Evolutionary conservation across 2,888 invertebrate species (phyloP), one percentile per base, ranked within the genome.

Genomic region (Plagodis dolabraria): DNA sequence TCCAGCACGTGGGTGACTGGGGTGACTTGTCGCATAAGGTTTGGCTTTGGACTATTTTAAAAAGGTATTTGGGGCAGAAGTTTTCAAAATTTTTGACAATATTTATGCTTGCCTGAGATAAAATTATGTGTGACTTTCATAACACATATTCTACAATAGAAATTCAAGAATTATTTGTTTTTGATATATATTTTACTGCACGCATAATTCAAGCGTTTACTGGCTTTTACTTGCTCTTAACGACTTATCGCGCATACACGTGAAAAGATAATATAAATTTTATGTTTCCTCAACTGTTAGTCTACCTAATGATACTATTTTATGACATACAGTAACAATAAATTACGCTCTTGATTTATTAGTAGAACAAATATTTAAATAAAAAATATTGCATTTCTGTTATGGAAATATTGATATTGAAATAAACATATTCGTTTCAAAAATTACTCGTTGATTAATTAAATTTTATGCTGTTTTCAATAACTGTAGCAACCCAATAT

Each of bases 261-360:
- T 90, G 86, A 86, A 83, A 83, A 81, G 83, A 83, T 82, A 84
- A 83, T 87, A 89, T 86, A 86, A 80, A 78, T 90, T 88, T 91
- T 87, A 90, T 87, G 86, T 81, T 87, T 87, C 84, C 87, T 86
- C 76, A 65, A 76, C 77, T 80, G 71, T 74, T 76, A 75, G 70
- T 76, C 65, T 72, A 64, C 70, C 76, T 76, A 76, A 79, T 80
- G 79, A 79, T 78, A 80, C 72, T 71, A 79, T 83, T 87, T 89
- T 88, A 90, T 85, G 74, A 80, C 72, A 65, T 74, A 81, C 83
- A 75, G 79, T 84, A 76, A 85, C 75, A 71, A 85, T 91, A 90
- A 90, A 91, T 91, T 80, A 86, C 60, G 57, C 47, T 74, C 83
- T 80, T 89, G 88, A 91, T 90, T 91, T 90, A 90, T 85, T 79